Conservation (phyloP, 2,888 invertebrate genomes). For the Athalia rosae region DNA sequence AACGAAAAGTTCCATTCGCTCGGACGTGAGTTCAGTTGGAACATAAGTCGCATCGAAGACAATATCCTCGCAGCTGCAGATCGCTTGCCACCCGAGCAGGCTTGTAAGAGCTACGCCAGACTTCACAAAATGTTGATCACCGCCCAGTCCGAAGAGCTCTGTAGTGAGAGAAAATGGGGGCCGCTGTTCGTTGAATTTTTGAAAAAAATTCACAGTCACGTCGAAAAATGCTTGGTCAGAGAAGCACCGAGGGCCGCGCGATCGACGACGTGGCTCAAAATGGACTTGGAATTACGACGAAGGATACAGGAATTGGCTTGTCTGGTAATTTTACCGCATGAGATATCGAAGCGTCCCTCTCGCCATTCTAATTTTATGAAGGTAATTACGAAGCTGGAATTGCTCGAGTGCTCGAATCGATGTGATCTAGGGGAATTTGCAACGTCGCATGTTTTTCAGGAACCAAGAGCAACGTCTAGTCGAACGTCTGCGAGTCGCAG, state of each 20-base stretch:
- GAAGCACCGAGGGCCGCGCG: slow-evolving; percentile 81
- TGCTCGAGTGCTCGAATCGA: slow-evolving; percentile 3
- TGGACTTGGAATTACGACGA: slow-evolving; percentile 79
- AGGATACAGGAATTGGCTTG: slow-evolving; percentile 81
- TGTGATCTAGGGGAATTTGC: not conserved
- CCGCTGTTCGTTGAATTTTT: slow-evolving; percentile 78
- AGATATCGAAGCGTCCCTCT: slow-evolving; percentile 67
- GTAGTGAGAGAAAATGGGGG: slow-evolving; percentile 75
- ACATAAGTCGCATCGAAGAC: slow-evolving; percentile 85
- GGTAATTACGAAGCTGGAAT: slow-evolving; percentile 51
- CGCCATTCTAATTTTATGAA: slow-evolving; percentile 69
- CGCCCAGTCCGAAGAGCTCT: slow-evolving; percentile 63
- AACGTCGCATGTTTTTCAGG: slow-evolving; percentile 55
- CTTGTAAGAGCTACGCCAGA: slow-evolving; percentile 85
- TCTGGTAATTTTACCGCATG: slow-evolving; percentile 73
- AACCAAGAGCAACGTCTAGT: slow-evolving; percentile 61
- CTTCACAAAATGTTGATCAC: slow-evolving; percentile 66
- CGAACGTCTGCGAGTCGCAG: slow-evolving; percentile 65
- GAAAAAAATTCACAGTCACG: slow-evolving; percentile 79
- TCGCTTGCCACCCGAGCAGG: slow-evolving; percentile 86
- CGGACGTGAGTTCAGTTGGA: slow-evolving; percentile 83
- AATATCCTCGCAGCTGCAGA: slow-evolving; percentile 87
- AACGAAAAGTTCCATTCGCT: slow-evolving; percentile 80
- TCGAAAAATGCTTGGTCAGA: slow-evolving; percentile 83
- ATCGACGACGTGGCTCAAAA: slow-evolving; percentile 80